A percentile compares a stretch with the other conserved stretches of the same genome.
phyloP scores from a whole-genome alignment of 2,113 vertebrate species.

The Panthera uncia region DNA sequence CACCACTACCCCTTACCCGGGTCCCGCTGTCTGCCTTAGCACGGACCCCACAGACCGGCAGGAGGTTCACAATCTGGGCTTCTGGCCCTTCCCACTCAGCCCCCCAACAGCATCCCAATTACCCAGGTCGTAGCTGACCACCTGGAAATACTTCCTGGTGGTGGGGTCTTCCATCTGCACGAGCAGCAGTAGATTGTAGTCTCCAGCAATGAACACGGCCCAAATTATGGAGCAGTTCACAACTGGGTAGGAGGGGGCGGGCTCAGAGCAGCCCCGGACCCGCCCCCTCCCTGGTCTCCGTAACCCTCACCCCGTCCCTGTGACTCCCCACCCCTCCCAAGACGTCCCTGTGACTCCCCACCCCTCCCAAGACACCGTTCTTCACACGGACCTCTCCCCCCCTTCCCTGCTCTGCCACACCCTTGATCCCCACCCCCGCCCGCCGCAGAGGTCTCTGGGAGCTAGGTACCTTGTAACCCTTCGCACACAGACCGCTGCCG shows the following conservation, averaged over 20 bases:
- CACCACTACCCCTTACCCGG: neutral
- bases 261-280: neutral
- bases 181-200: conserved; percentile 2
- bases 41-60: neutral
- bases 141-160: rapidly evolving
- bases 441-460: neutral
- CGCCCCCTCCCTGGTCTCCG: neutral
- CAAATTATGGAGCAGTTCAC: conserved; percentile 55
- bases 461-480: neutral
- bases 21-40: neutral
- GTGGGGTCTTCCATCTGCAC: rapidly evolving
- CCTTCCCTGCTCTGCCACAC: neutral
- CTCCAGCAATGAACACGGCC: rapidly evolving
- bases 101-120: rapidly evolving
- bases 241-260: neutral
- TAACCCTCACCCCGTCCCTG: neutral
- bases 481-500: neutral
- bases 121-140: conserved; percentile 49
- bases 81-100: neutral
- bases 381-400: neutral
- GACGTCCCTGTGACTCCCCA: neutral
- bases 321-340: neutral
- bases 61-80: neutral
- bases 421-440: neutral
- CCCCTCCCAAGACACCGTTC: neutral